phyloP scores from a whole-genome alignment of 2,797 vertebrate genomes.

The Xenopus petersii region DNA sequence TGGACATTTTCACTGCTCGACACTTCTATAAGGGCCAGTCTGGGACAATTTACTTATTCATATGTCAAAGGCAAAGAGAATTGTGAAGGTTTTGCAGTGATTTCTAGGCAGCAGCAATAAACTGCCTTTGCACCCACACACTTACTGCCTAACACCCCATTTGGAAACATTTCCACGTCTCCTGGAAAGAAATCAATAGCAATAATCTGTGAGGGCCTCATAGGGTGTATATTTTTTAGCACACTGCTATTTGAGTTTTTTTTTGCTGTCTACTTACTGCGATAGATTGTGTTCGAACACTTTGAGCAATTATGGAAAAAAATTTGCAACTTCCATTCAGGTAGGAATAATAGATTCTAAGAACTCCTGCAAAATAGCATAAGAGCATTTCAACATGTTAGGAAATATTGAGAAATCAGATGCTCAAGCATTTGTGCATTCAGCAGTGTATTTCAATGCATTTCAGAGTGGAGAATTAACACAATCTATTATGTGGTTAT shows the following conservation, averaged over 20 bases:
- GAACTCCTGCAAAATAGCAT: conserved; percentile 17
- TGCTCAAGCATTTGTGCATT: conserved; percentile 17
- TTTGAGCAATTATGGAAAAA: conserved; percentile 52
- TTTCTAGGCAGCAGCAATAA: conserved; percentile 73
- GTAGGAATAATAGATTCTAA: conserved; percentile 28
- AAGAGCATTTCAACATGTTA: conserved; percentile 22
- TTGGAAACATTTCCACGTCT: conserved; percentile 95
- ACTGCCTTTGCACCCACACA: conserved; percentile 75
- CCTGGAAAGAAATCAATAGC: conserved; percentile 96
- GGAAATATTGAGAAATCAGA: conserved; percentile 12
- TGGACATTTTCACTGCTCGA: conserved; percentile 48
- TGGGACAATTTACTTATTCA: conserved; percentile 62
- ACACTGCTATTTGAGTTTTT: conserved; percentile 63
- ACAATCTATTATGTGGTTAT: conserved; percentile 19
- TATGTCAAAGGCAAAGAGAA: conserved; percentile 60
- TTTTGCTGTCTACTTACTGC: conserved; percentile 63
- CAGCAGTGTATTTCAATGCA: conserved; percentile 30
- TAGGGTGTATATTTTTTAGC: conserved; percentile 72
- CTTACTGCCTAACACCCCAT: conserved; percentile 91
- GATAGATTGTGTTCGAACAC: conserved; percentile 62
- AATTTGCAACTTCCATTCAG: conserved; percentile 51
- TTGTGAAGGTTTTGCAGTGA: conserved; percentile 65
- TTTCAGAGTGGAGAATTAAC: conserved; percentile 35
- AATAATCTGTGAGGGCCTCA: conserved; percentile 91
- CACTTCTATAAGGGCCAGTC: conserved; percentile 58